Conservation (phyloP, 1,140 invertebrate genomes). For the Oppia nitens region DNA sequence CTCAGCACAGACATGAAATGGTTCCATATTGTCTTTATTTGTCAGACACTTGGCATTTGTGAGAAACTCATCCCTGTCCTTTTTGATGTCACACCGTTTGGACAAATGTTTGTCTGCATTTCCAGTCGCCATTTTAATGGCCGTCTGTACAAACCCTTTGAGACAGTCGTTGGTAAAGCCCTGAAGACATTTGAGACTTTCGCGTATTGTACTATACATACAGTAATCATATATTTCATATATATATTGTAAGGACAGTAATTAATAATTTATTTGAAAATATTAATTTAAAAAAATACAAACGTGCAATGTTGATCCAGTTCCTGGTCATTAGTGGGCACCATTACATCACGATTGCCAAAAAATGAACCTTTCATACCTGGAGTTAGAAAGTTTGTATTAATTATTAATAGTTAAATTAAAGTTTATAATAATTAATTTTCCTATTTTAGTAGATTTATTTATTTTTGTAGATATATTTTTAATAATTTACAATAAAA, state of each 20-base stretch:
- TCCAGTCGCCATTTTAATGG: neutral
- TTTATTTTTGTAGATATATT: too few relatives aligned
- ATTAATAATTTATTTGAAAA: neutral
- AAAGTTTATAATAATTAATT: too few relatives aligned
- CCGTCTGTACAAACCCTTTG: neutral
- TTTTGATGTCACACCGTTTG: neutral
- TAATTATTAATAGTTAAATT: too few relatives aligned
- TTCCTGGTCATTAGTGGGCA: neutral
- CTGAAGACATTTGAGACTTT: neutral
- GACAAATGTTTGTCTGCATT: neutral
- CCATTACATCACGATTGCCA: neutral
- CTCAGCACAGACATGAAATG: neutral
- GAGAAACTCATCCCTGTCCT: neutral
- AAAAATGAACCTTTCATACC: neutral
- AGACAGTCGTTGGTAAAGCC: neutral
- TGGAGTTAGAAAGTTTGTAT: too few relatives aligned
- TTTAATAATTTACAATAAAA: too few relatives aligned
- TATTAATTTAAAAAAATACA: neutral
- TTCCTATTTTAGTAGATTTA: too few relatives aligned
- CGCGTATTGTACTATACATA: neutral
- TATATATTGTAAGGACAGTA: neutral
- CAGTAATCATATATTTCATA: too few relatives aligned
- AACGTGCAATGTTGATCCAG: conserved; percentile 2
- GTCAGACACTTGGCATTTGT: neutral
- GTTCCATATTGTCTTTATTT: neutral